These are phyloP conservation scores for Coelogynopora nodosa DNA, from an alignment of 2,888 invertebrate species.

Conservation along the genomic window DNA sequence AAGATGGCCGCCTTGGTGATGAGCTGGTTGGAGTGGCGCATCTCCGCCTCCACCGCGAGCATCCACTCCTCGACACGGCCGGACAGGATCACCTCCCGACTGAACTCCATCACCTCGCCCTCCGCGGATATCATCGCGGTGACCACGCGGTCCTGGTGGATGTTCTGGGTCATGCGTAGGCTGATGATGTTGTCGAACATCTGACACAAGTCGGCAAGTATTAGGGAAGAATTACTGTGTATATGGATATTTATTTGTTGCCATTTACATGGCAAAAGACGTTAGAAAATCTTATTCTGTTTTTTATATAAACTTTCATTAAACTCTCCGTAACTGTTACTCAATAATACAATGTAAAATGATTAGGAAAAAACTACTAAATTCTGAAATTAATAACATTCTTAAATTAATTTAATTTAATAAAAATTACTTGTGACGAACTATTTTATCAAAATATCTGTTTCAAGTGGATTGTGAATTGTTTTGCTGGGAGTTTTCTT, in stretches of 20 bases:
- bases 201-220: conserved; percentile 41
- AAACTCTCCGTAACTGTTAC: background rate
- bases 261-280: too few relatives aligned
- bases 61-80: conserved; percentile 45
- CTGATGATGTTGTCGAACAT: conserved; percentile 47
- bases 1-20: conserved; percentile 46
- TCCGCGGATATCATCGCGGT: conserved; percentile 44
- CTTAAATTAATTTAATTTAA: too few relatives aligned
- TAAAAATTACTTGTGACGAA: too few relatives aligned
- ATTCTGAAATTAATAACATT: too few relatives aligned
- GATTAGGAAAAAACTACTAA: too few relatives aligned
- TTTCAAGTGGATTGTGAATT: too few relatives aligned
- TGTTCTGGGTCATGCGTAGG: background rate
- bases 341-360: background rate
- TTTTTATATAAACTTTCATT: background rate
- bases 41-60: conserved; percentile 34
- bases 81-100: conserved; percentile 3
- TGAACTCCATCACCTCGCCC: conserved; percentile 44
- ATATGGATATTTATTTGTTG: too few relatives aligned
- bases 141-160: conserved; percentile 33
- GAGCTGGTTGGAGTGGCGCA: conserved; percentile 40
- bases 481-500: too few relatives aligned
- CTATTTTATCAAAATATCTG: too few relatives aligned
- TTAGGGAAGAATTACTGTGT: too few relatives aligned
- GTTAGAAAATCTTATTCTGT: background rate